Evolutionary conservation across 2,888 invertebrate species (phyloP).

Genomic region (Sphaerophoria rueppellii): DNA sequence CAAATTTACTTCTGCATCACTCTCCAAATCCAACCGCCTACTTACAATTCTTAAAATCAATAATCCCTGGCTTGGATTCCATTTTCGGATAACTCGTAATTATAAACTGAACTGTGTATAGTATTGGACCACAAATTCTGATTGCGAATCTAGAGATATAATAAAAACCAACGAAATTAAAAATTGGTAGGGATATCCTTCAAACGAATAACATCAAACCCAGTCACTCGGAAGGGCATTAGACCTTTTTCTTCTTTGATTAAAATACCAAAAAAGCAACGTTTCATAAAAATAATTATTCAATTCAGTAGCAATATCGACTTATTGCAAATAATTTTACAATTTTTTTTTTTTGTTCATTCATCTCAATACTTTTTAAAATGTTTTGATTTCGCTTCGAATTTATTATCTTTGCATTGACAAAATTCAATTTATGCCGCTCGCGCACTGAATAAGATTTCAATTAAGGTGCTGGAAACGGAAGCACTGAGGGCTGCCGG

Average conservation of each 20-base stretch:
- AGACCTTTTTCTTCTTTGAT: neutral
- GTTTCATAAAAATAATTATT: slow-evolving; percentile 25
- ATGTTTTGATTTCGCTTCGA: neutral
- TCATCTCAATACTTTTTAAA: neutral
- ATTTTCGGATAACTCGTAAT: neutral
- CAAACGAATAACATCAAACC: neutral
- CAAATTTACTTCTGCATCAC: no score
- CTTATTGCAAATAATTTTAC: slow-evolving; percentile 9
- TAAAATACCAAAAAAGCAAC: slow-evolving; percentile 21
- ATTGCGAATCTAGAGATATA: neutral
- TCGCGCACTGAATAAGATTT: slow-evolving; percentile 37
- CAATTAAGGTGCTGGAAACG: slow-evolving; percentile 38
- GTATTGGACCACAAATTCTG: slow-evolving; percentile 1
- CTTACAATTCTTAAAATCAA: neutral
- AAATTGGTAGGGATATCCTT: neutral
- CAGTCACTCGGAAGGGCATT: slow-evolving; percentile 7
- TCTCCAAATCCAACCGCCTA: no score
- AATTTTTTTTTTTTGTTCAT: neutral
- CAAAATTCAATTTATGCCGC: slow-evolving; percentile 48
- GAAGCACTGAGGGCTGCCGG: neutral
- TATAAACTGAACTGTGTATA: neutral
- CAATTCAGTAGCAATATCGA: slow-evolving; percentile 34
- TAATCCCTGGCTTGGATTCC: neutral
- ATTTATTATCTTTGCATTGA: slow-evolving; percentile 50
- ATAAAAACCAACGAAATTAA: neutral